phyloP scores from a whole-genome alignment of 2,888 invertebrate species.

The Ochlodes sylvanus region DNA sequence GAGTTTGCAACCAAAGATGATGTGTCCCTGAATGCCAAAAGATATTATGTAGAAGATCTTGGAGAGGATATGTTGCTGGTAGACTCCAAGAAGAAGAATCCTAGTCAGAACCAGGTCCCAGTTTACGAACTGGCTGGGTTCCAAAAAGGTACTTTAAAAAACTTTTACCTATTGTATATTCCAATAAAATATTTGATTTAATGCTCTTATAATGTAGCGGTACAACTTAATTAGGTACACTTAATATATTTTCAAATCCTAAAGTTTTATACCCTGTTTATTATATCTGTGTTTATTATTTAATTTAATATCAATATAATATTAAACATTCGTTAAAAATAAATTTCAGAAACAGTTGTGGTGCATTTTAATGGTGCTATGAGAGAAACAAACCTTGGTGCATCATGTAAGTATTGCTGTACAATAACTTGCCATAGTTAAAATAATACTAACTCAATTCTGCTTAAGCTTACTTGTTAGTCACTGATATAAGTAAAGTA shows the following conservation, averaged over 20 bases:
- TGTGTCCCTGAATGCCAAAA: constrained; percentile 55
- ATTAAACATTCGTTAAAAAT: not conserved
- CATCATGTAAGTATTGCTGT: constrained; percentile 60
- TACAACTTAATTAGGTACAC: too few relatives aligned
- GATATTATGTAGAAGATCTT: constrained; percentile 70
- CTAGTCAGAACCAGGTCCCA: constrained; percentile 55
- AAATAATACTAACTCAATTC: too few relatives aligned
- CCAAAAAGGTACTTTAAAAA: constrained; percentile 62
- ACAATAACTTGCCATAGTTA: too few relatives aligned
- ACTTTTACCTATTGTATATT: not conserved
- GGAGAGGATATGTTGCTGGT: constrained; percentile 74
- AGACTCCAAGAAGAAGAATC: constrained; percentile 70
- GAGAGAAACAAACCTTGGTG: constrained; percentile 62
- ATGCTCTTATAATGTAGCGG: too few relatives aligned
- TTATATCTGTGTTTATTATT: constrained; percentile 26
- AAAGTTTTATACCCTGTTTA: not conserved
- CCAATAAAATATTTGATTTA: too few relatives aligned
- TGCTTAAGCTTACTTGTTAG: too few relatives aligned
- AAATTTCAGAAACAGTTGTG: constrained; percentile 67
- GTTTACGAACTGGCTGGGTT: constrained; percentile 56
- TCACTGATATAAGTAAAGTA: not conserved
- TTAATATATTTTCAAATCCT: too few relatives aligned
- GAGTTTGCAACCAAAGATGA: constrained; percentile 49
- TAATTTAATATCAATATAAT: not conserved
- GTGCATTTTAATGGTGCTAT: constrained; percentile 74